Base-by-base conservation (phyloP, 2,888 invertebrate genomes). In the Drosophila infuscata region DNA sequence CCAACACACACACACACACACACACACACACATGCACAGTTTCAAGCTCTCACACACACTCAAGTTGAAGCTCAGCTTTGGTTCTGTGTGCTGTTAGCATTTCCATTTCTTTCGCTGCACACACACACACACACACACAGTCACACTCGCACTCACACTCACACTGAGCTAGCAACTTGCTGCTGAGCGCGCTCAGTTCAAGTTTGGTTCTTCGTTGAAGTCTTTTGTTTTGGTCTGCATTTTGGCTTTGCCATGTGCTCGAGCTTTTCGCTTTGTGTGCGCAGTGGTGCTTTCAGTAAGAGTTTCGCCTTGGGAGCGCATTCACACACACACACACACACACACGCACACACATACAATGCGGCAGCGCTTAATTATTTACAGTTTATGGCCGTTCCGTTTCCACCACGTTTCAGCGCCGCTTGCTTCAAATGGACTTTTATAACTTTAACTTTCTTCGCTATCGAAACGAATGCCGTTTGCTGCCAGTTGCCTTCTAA, bases 401-500 rank as follows among this genome's bases (percentile, higher is more conserved):
- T 90, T 74, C 87, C 90, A 70, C 33, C 30, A 36, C 74, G 84
- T 89, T 87, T 70, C 88, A 33, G 51, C 58, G 59, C 49, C 54
- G 70, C 61, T 62, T 49, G 49, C 54, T 56, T 38, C 63, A 52
- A 73, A 63, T 79, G 67, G 73, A 81, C 82, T 89, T 85, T 85
- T 87, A 81, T 85, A 86, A 85, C 81, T 90, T 81, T 82, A 90
- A 90, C 89, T 91, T 90, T 91, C 89, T 91, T 90, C 82, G 88
- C 73, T 69, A 57, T 70, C 64, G 70, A 64, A 65, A 58, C 66
- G 72, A 63, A 67, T 74, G 78, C 61, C 69, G 77, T 69, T 75
- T 76, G 70, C 71, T 58, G 78, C 51, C 59, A 74, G 72, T 68
- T 74, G 86, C 76, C 79, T 75, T 81, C 88, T 85, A 81, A 80